Evolutionary conservation across 2,888 invertebrate genomes (phyloP).

Genomic region (Apantesis nais): DNA sequence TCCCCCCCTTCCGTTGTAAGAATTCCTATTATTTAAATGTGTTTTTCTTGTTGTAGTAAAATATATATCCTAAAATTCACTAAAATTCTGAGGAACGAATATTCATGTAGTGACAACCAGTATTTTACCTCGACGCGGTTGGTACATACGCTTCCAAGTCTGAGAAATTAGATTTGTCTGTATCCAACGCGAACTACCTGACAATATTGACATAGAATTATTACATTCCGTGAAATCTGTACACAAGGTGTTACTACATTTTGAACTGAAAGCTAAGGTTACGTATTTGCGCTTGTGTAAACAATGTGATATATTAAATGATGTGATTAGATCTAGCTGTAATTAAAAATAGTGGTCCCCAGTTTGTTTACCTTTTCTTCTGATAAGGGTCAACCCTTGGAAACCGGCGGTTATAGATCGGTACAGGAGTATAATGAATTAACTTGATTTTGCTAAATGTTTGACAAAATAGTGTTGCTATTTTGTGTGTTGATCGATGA

Average conservation of each 20-base stretch:
- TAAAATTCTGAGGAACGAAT: not conserved
- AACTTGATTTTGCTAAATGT: no score
- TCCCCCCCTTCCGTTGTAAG: no score
- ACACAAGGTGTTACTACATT: not conserved
- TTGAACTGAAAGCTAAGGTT: not conserved
- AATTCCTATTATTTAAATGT: not conserved
- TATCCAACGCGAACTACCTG: not conserved
- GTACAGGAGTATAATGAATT: no score
- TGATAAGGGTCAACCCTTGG: no score
- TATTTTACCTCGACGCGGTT: not conserved
- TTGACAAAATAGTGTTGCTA: no score
- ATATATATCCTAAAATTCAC: not conserved
- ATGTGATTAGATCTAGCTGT: not conserved
- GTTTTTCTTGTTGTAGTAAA: not conserved
- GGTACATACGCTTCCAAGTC: constrained; percentile 26
- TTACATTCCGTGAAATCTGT: not conserved
- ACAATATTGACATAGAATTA: constrained; percentile 12
- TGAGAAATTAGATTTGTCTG: constrained; percentile 33
- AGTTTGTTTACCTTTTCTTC: no score
- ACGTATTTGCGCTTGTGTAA: not conserved
- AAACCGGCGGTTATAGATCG: no score
- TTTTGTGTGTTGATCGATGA: no score
- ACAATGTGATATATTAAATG: not conserved
- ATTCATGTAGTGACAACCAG: not conserved
- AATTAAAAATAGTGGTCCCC: no score